A percentile compares a stretch with the other conserved stretches of the same genome.
Conservation (phyloP, 1,140 invertebrate species). For the Drosophila orosa region DNA sequence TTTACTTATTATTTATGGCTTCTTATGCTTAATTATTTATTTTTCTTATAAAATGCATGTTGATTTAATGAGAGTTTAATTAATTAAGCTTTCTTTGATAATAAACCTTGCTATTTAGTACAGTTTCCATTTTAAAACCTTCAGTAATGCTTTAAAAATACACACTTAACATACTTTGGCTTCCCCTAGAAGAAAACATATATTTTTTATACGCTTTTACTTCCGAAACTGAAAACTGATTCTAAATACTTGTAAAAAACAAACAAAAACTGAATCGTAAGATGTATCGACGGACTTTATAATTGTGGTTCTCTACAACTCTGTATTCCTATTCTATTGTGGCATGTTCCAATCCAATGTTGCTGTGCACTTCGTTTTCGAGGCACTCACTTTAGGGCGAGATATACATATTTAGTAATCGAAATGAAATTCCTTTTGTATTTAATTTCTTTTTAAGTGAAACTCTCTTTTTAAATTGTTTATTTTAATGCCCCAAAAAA, state of each 20-base stretch:
- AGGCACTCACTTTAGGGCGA: constrained; percentile 48
- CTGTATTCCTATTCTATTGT: constrained; percentile 49
- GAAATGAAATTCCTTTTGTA: constrained; percentile 68
- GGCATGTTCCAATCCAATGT: constrained; percentile 52
- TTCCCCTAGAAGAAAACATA: constrained; percentile 17
- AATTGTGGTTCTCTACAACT: constrained; percentile 31
- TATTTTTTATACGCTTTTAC: constrained; percentile 69
- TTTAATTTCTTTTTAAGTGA: constrained; percentile 70
- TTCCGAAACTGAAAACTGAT: constrained; percentile 18
- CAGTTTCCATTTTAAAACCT: background rate
- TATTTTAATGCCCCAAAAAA: constrained; percentile 39
- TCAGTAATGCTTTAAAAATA: background rate
- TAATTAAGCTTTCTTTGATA: no score
- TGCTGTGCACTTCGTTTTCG: constrained; percentile 72
- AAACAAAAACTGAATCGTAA: background rate
- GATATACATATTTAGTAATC: constrained; percentile 46
- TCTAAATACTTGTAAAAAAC: constrained; percentile 7
- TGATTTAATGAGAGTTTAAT: background rate
- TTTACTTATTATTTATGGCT: background rate
- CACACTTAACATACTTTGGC: background rate
- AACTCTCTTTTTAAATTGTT: constrained; percentile 52
- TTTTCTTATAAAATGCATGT: background rate
- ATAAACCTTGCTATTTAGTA: background rate
- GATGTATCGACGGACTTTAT: constrained; percentile 12
- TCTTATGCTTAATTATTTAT: background rate